Conservation (phyloP, 2,113 vertebrate species). For the Symphodus melops region DNA sequence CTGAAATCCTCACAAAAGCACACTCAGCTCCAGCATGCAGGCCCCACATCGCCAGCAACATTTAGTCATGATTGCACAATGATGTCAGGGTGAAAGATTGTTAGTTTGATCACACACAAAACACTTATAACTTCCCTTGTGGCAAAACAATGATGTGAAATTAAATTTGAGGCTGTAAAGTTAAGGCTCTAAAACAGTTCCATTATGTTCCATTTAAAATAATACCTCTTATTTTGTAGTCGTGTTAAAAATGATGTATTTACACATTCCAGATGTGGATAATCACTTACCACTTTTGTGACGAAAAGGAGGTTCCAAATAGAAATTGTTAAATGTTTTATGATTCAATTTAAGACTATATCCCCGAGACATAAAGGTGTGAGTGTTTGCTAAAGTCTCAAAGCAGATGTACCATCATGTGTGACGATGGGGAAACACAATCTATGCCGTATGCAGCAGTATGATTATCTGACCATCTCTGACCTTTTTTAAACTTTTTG, state of each 20-base stretch:
- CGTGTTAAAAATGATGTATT: constrained; percentile 9
- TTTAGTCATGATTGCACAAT: constrained; percentile 40
- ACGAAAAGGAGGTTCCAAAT: background rate
- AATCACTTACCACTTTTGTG: background rate
- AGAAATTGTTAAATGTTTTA: background rate
- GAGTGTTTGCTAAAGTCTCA: background rate
- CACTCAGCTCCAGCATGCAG: constrained; percentile 17
- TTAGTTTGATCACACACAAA: constrained; percentile 41
- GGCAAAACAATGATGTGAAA: constrained; percentile 43
- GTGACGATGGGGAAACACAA: background rate
- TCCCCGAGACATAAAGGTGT: background rate
- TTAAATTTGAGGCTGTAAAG: constrained; percentile 20
- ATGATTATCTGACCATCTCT: background rate
- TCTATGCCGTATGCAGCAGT: no score
- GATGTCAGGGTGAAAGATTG: constrained; percentile 53
- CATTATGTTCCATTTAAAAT: background rate
- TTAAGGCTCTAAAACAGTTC: constrained; percentile 5
- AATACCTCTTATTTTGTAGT: background rate
- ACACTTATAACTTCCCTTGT: constrained; percentile 48
- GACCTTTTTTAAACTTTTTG: background rate
- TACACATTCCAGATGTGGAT: background rate
- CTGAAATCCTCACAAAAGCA: constrained; percentile 15
- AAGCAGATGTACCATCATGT: background rate
- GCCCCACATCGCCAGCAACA: constrained; percentile 40
- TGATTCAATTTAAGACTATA: background rate